Evolutionary conservation across 2,888 invertebrate genomes (phyloP).

Genomic region (Cheilosia soror): DNA sequence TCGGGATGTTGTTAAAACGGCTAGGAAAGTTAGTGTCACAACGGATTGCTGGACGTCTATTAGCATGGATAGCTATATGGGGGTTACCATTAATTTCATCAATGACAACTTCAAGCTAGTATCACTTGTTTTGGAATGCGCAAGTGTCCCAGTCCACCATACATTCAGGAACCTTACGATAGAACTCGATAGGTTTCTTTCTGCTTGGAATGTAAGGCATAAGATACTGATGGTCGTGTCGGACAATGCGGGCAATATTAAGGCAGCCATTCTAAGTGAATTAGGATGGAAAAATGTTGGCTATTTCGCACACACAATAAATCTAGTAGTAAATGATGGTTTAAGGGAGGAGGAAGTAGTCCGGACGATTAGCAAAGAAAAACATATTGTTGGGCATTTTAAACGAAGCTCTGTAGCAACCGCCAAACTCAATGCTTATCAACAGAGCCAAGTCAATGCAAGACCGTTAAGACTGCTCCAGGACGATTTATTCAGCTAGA

Average conservation of each 20-base stretch:
- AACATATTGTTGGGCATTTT: constrained; percentile 5
- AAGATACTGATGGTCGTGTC: constrained; percentile 75
- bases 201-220: constrained; percentile 35
- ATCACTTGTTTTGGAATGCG: constrained; percentile 8
- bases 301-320: constrained; percentile 75
- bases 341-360: constrained; percentile 51
- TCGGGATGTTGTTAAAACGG: neutral
- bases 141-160: constrained; percentile 17
- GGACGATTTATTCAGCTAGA: constrained; percentile 13
- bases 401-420: constrained; percentile 4
- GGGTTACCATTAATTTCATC: constrained; percentile 22
- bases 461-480: constrained; percentile 7
- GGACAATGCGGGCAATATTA: constrained; percentile 66
- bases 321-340: constrained; percentile 61
- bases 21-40: constrained; percentile 11
- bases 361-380: constrained; percentile 1
- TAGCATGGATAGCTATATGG: constrained; percentile 34
- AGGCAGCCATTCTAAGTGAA: constrained; percentile 63
- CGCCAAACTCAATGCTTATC: neutral
- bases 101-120: constrained; percentile 7
- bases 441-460: neutral
- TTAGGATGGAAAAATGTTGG: constrained; percentile 74
- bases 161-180: constrained; percentile 18
- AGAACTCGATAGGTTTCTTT: neutral
- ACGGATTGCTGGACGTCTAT: constrained; percentile 40